Evolutionary conservation across 2,113 vertebrate genomes (phyloP).

Genomic region (Lepus americanus): DNA sequence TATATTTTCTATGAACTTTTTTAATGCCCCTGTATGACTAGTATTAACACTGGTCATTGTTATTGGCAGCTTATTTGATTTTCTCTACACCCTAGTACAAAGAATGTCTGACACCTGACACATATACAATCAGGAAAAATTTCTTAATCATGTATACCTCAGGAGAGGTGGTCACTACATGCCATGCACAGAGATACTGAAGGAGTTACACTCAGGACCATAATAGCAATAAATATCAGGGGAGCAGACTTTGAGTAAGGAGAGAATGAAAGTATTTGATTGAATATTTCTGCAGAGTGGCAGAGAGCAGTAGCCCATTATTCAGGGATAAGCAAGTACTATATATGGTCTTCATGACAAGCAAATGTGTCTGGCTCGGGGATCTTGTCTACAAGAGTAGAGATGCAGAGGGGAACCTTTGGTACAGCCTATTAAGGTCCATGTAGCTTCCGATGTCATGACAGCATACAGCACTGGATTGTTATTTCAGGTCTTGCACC

Average conservation of each 20-base stretch:
- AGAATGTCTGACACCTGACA: background rate
- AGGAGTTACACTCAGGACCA: background rate
- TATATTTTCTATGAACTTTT: too few species aligned
- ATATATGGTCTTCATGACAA: too few species aligned
- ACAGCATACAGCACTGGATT: background rate
- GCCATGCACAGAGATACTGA: accelerated
- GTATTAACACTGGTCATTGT: background rate
- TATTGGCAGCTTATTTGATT: background rate
- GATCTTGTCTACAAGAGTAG: background rate
- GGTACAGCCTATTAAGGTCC: background rate
- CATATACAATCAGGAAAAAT: accelerated
- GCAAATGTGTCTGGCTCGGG: too few species aligned
- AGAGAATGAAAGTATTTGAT: background rate
- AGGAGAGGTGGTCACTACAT: background rate
- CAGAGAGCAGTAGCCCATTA: background rate
- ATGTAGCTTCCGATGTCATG: background rate
- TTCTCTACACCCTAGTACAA: background rate
- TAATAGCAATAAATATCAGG: background rate
- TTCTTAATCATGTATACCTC: too few species aligned
- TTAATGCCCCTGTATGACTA: too few species aligned
- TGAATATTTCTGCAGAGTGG: background rate
- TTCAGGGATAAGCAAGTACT: background rate
- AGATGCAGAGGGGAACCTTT: accelerated
- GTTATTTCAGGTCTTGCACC: background rate
- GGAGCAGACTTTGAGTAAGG: background rate